phyloP scores from a whole-genome alignment of 2,113 vertebrate species.

The Thunnus thynnus region DNA sequence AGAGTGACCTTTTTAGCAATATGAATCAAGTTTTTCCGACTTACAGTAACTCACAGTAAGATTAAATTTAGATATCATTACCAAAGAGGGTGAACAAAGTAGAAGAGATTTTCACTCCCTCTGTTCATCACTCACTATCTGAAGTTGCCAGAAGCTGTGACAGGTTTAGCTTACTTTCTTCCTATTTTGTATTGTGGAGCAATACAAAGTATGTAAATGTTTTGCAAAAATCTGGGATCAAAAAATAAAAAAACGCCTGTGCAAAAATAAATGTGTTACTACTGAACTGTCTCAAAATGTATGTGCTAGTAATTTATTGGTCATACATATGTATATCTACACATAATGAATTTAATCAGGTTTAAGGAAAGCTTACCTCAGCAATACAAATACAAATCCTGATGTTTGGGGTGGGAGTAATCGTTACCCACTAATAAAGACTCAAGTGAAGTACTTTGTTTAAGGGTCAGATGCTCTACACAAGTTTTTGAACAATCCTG shows the following conservation, averaged over 20 bases:
- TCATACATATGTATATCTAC: too few relatives aligned
- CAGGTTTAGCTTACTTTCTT: background rate
- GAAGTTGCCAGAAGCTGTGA: background rate
- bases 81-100: background rate
- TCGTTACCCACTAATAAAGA: constrained; percentile 56
- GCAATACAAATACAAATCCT: background rate
- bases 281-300: too few relatives aligned
- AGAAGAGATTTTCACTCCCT: background rate
- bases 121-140: background rate
- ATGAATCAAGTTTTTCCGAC: too few relatives aligned
- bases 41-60: too few relatives aligned
- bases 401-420: constrained; percentile 12
- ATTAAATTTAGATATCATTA: background rate
- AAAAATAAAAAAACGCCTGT: too few relatives aligned
- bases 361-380: background rate
- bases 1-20: too few relatives aligned
- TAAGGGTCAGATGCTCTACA: constrained; percentile 38
- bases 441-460: constrained; percentile 44
- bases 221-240: background rate
- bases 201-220: background rate
- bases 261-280: too few relatives aligned
- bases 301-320: too few relatives aligned
- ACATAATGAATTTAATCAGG: background rate
- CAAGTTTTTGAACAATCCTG: constrained; percentile 22
- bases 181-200: background rate